These are phyloP conservation scores for Baryphthengus martii DNA, from an alignment of 2,113 vertebrate species.

Conservation along the genomic window DNA sequence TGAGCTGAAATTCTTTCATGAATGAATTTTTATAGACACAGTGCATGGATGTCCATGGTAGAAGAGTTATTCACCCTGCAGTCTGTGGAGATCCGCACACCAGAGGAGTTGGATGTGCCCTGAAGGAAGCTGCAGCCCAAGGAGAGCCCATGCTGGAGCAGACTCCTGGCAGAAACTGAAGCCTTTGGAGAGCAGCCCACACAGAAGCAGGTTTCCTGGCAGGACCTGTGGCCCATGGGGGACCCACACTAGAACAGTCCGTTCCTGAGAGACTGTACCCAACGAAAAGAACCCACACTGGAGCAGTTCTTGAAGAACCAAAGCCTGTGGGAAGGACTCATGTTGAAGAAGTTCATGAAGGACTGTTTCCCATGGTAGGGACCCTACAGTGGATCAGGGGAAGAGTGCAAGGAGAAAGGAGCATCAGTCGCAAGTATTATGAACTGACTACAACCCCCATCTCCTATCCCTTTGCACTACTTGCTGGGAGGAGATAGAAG, in stretches of 20 bases:
- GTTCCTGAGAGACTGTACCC: neutral
- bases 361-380: accelerated
- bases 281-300: neutral
- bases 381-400: neutral
- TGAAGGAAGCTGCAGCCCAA: neutral
- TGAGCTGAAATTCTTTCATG: neutral
- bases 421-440: neutral
- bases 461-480: neutral
- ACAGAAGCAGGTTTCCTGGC: neutral
- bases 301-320: neutral
- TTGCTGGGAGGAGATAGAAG: accelerated
- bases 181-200: neutral
- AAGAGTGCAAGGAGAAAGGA: neutral
- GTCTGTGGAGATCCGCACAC: neutral
- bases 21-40: neutral
- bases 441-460: neutral
- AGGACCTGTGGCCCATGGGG: neutral
- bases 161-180: neutral
- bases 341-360: neutral
- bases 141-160: neutral
- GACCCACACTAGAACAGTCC: neutral
- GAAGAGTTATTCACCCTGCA: neutral
- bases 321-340: neutral
- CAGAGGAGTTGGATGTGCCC: neutral
- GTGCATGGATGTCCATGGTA: accelerated